Base-by-base conservation (phyloP, 23 tunicate species). In the Ascidia mentula region DNA sequence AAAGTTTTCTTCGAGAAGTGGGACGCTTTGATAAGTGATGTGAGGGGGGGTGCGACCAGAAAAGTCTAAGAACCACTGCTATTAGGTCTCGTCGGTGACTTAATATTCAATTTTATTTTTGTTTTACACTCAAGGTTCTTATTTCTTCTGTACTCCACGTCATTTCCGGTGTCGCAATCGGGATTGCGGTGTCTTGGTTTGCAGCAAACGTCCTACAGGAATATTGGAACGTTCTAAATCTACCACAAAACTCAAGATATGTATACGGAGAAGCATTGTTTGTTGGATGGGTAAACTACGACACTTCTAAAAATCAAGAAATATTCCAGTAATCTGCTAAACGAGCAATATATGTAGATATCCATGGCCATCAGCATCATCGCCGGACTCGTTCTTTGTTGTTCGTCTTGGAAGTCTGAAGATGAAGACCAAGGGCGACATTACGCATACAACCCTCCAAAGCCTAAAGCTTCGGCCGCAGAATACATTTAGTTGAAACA, bases 251-350 rank as follows among this genome's bases (percentile, higher is more conserved):
- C 40, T 77, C 92, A 34, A 79, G 91, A 78, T 95, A 74, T 46
- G 95, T 95, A 20, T 95, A 95, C 72, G 98, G 98, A 42, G 94
- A 89, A 37, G 94, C 95, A 37, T 79, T 95, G 2, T 95, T 95
- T 70, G 87, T 95, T 22, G 98, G 98, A 53, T 91, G 97, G 97
- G 96, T 90, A 85, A 72, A 42, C 12, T 42, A 42, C 12, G 15
- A 9, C 15, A 42, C 15, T 15, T 42, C 53, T 42, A 12, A 42
- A 42, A 42, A 9, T 42, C 12, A 12, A 42, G 53, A 12, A 15
- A 42, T 12, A 9, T 15, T 9, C 53, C 53, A 9, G 12, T 42
- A 42, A 15, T 12, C 53, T 42, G 22, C 24, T 53, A 3, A 53
- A 3, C 1, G 1, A 3, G 13, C 13, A 1, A 20, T 28, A 53